Evolutionary conservation across 2,797 vertebrate species (phyloP).

Genomic region (Australoheros facetus): DNA sequence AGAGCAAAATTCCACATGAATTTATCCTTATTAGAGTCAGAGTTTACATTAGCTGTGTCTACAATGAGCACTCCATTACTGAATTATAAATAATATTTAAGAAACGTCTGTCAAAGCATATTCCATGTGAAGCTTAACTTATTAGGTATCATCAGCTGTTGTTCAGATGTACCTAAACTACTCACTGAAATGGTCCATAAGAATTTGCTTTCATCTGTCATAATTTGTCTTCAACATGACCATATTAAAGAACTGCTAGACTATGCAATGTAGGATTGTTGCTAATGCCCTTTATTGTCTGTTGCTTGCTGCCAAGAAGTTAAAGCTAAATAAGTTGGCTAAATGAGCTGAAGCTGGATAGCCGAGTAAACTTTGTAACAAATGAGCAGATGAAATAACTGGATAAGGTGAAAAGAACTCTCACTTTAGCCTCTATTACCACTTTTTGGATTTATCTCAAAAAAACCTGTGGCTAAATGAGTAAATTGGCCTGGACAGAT

Average conservation of each 20-base stretch:
- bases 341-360: not conserved
- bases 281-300: not conserved
- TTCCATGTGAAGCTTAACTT: constrained; percentile 32
- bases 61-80: constrained; percentile 46
- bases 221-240: constrained; percentile 13
- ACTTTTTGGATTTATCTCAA: not conserved
- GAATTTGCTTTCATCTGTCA: constrained; percentile 4
- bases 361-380: not conserved
- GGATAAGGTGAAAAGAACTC: not conserved
- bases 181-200: not conserved
- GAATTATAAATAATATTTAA: constrained; percentile 52
- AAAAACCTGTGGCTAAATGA: not conserved
- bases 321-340: not conserved
- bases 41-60: constrained; percentile 55
- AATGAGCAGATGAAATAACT: constrained; percentile 1
- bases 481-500: not conserved
- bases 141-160: constrained; percentile 22
- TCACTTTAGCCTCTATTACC: not conserved
- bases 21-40: constrained; percentile 61
- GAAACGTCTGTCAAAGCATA: constrained; percentile 43
- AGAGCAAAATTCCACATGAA: constrained; percentile 46
- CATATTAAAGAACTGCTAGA: not conserved
- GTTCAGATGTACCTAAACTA: constrained; percentile 17
- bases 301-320: not conserved
- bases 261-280: not conserved